Percentiles rank a stretch among this genome's conserved stretches.
Conservation (phyloP, 2,113 vertebrate genomes). For the Callospermophilus lateralis region DNA sequence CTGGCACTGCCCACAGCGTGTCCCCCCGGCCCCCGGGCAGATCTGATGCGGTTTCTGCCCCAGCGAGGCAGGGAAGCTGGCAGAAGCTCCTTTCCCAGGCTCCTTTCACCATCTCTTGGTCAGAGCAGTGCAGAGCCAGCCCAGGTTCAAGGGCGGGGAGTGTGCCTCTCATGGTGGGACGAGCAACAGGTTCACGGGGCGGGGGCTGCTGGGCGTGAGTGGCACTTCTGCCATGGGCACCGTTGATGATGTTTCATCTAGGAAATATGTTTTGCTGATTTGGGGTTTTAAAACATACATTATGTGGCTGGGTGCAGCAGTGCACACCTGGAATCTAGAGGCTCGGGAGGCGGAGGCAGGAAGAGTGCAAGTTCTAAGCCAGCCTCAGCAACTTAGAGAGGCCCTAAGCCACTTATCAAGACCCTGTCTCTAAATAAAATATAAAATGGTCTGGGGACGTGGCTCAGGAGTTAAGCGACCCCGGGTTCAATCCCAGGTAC, state of each 20-base stretch:
- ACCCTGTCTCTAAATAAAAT: too few species aligned
- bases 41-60: background rate
- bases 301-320: too few species aligned
- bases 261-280: background rate
- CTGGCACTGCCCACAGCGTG: background rate
- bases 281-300: background rate
- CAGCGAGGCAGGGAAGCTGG: too few species aligned
- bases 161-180: background rate
- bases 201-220: background rate
- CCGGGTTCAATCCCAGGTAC: too few species aligned
- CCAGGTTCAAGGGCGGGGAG: background rate
- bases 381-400: too few species aligned
- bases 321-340: too few species aligned
- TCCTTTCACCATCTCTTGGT: background rate
- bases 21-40: constrained; percentile 7
- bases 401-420: too few species aligned
- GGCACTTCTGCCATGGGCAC: background rate
- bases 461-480: too few species aligned
- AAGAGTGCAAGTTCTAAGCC: too few species aligned
- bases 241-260: background rate
- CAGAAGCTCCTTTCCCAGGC: too few species aligned
- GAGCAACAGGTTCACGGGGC: background rate
- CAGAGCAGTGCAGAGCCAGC: background rate
- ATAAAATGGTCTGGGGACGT: too few species aligned
- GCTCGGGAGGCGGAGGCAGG: too few species aligned